Base-by-base conservation (phyloP, 1,140 invertebrate genomes). In the Leptopilina boulardi region DNA sequence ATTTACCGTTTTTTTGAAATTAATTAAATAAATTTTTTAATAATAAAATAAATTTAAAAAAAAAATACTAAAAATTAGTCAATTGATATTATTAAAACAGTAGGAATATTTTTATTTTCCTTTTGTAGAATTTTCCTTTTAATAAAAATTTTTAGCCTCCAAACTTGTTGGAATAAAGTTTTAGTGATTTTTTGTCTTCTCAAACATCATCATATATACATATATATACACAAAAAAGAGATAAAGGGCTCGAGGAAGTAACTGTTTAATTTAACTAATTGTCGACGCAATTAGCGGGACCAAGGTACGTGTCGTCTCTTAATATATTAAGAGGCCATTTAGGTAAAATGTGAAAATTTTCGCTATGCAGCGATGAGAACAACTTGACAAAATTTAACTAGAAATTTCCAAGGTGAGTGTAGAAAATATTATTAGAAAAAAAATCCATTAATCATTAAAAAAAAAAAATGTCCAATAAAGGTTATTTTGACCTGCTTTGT, bases 211-310 rank as follows among this genome's bases (percentile, higher is more conserved):
- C n/a, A n/a, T n/a, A n/a, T n/a, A n/a, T n/a, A n/a, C n/a, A n/a
- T n/a, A n/a, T n/a, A n/a, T n/a, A n/a, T 2, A 47, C 10, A 47
- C 15, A 47, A 47, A 47, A n/a, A 47, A 47, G 44, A 47, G 44
- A 47, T 47, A 47, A 15, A 47, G 44, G 44, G 13, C 3, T 2
- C 0, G 44, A n/a, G 44, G 44, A 47, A 47, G 44, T 15, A 47
- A 15, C 42, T 42, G 30, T 19, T 41, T 34, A 70, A 75, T 75
- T 75, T 59, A 75, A 59, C 74, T 76, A 76, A 76, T 76, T 76
- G 66, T 71, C 66, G n/a, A 19, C 23, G 74, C 74, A 76, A 76
- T 76, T 76, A 76, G 74, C 21, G 47, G 38, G 41, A 42, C 41
- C 41, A 47, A 47, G 44, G 44, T 47, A 26, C 38, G 54, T 59